Evolutionary conservation across 1,140 invertebrate species (phyloP), one percentile per base, ranked within the genome.

Genomic region (Drosophila punjabiensis): DNA sequence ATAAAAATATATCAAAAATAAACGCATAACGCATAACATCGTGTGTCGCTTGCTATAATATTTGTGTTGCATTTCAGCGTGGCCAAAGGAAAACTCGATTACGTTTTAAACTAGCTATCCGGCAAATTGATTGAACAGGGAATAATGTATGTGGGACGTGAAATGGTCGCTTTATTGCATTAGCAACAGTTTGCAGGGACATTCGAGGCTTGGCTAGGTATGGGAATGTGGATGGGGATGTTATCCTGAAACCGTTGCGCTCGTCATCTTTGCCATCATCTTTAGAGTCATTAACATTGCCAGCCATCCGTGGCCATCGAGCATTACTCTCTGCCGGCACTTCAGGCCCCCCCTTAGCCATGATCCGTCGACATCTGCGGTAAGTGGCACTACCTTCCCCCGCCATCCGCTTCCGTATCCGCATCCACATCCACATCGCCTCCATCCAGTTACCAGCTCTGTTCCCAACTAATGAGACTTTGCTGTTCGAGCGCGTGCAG

Each of bases 391-490:
- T 76, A 53, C 39, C 58, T 18, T 14, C 28, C 39, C 69, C 71
- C 11, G 39, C 35, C 47, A 37, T 10, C 18, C 14, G 20, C 13
- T 10, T 39, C 60, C 24, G 14, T 14, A 33, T 28, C 28, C 43
- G 9, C 43, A 24, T 28, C 48, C 24, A 14, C 48, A 28, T n/a
- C 33, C 45, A 20, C 45, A 13, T 52, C 48, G 16, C 20, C 32
- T 55, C 48, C 32, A 33, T 64, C 62, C 50, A 18, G 35, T 41
- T 32, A 32, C 47, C 77, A 53, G 58, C 52, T 85, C 70, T 89
- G 86, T 58, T 79, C 79, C 75, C 78, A 89, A 89, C 85, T 89
- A 89, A 89, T 89, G 85, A 89, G 85, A 90, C 81, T 90, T 89
- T 89, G 85, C 86, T 89, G 85, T 89, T 88, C 58, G 50, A 71